Evolutionary conservation across 2,888 invertebrate species (phyloP), one percentile per base, ranked within the genome.

Genomic region (Venustoraphidia nigricollis): DNA sequence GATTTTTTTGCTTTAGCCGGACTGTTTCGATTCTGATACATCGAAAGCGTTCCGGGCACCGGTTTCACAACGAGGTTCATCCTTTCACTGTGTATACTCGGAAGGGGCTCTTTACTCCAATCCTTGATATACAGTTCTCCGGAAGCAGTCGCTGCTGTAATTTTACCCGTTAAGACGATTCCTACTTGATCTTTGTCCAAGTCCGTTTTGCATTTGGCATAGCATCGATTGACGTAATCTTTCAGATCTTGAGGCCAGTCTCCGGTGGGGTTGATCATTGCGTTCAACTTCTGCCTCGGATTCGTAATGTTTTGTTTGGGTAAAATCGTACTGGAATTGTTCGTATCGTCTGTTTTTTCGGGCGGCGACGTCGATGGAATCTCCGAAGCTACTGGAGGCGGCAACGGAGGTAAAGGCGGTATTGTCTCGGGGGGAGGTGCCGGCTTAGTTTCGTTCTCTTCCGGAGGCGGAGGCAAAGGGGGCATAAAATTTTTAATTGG

Each of bases 141-240:
- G 58, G 85, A 84, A 61, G 85, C 85, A 43, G 92, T 89, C 11
- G 94, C 88, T 49, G 86, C 81, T 46, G 91, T 92, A 53, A 97
- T 85, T 69, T 94, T 89, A 38, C 92, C 92, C 67, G 94, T 94
- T 49, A 98, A 72, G 59, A 91, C 89, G 54, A 90, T 88, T 65
- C 95, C 92, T 51, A 96, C 90, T 68, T 90, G 85, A 70, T 95
- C 93, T 64, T 91, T 88, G 64, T 96, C 94, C 56, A 89, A 79
- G 51, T 79, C 79, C 10, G 89, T 86, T 59, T 81, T 80, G 61
- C 93, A 94, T 66, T 91, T 89, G 43, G 84, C 83, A 70, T 94
- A 96, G 61, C 95, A 93, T 53, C 89, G 79, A 60, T 87, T 83
- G 11, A 96, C 92, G 68, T 94, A 97, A 57, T 84, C 79, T 64